Percentiles rank a stretch among this genome's conserved stretches.
phyloP scores from a whole-genome alignment of 2,797 vertebrate species.

The Malacoctenus gilli region DNA sequence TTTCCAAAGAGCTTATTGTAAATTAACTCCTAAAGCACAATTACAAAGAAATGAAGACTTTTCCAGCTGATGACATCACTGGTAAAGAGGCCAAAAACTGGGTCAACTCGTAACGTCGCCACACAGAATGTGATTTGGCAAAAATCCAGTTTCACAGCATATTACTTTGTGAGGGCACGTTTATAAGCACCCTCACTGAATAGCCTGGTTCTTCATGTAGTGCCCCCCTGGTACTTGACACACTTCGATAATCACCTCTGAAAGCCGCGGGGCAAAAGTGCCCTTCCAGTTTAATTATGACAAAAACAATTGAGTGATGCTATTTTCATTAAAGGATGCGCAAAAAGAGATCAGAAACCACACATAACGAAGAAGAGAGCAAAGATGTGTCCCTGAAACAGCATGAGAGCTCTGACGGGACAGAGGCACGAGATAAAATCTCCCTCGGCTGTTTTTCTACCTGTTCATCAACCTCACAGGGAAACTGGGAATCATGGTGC shows the following conservation, averaged over 20 bases:
- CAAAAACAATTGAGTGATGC: background rate
- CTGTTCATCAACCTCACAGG: conserved; percentile 17
- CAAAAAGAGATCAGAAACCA: background rate
- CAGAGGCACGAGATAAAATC: too few species aligned
- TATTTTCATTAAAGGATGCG: conserved; percentile 12
- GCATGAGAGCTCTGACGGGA: too few species aligned
- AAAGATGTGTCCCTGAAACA: background rate
- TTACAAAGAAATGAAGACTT: conserved; percentile 28
- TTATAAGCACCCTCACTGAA: conserved; percentile 42
- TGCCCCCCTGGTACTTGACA: conserved; percentile 2
- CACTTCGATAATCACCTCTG: conserved; percentile 15
- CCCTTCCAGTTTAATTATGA: conserved; percentile 19
- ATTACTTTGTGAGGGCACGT: conserved; percentile 43
- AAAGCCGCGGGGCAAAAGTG: conserved; percentile 8
- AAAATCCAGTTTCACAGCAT: conserved; percentile 61
- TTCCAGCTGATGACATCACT: conserved; percentile 22
- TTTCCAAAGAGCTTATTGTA: conserved; percentile 10
- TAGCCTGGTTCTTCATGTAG: conserved; percentile 3
- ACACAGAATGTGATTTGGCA: conserved; percentile 60
- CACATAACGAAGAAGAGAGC: background rate
- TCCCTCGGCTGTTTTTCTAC: conserved; percentile 25
- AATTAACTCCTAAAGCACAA: conserved; percentile 14
- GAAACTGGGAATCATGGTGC: conserved; percentile 8
- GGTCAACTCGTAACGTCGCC: conserved; percentile 41
- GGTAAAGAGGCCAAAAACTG: conserved; percentile 47